Evolutionary conservation across 2,797 vertebrate species (phyloP).

Genomic region (Threskiornis aethiopicus): DNA sequence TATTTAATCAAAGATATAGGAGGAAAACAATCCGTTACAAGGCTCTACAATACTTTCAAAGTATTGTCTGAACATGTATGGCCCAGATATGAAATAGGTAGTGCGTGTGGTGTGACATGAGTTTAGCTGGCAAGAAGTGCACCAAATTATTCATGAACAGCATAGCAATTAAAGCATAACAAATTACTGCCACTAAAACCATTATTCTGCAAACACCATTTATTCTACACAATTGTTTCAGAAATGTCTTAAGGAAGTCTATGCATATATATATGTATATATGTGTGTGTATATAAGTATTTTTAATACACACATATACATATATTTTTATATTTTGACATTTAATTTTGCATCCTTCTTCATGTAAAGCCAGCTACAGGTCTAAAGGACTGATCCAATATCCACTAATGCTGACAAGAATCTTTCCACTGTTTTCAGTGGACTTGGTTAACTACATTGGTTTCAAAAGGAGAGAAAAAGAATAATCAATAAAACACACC

Average conservation of each 20-base stretch:
- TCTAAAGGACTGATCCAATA: not conserved
- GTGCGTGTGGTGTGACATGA: fast-evolving
- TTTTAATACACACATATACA: not conserved
- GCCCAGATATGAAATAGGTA: not conserved
- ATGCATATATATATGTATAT: not conserved
- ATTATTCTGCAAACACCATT: not conserved
- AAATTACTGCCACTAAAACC: not conserved
- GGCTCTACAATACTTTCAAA: not conserved
- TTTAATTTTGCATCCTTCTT: not conserved
- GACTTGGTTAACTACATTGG: not conserved
- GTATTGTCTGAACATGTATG: not conserved
- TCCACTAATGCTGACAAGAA: not conserved
- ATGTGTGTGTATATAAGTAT: not conserved
- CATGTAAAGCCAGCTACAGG: not conserved
- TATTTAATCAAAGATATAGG: not conserved
- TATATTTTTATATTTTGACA: not conserved
- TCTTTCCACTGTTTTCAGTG: not conserved
- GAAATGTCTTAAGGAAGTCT: not conserved
- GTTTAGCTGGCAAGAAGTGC: not conserved
- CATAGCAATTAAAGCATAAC: not conserved
- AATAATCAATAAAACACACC: not conserved
- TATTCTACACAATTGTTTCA: not conserved
- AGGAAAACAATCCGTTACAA: not conserved
- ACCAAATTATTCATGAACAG: not conserved
- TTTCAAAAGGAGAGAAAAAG: not conserved